These are phyloP conservation scores for Brienomyrus longianalis DNA, from an alignment of 2,113 vertebrate species.

Conservation along the genomic window DNA sequence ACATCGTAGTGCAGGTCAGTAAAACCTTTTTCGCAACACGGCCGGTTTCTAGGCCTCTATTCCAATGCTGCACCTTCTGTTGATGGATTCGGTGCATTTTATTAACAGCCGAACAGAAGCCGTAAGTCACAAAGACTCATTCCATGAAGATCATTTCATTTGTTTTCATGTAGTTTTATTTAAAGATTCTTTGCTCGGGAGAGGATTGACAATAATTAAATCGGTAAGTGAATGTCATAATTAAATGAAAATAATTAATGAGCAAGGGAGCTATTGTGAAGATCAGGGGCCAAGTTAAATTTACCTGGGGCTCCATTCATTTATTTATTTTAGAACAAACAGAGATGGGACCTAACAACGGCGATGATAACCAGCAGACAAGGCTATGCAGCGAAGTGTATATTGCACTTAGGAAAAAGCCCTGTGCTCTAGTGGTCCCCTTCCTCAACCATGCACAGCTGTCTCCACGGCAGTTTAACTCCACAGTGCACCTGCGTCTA, in stretches of 20 bases:
- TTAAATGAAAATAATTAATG: background rate
- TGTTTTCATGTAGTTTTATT: background rate
- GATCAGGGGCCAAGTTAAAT: no score
- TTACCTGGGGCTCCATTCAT: no score
- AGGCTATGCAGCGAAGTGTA: background rate
- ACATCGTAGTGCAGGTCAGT: background rate
- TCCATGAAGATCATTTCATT: background rate
- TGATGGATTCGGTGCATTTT: background rate
- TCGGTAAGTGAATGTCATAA: background rate
- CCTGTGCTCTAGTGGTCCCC: background rate
- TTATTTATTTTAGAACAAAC: no score
- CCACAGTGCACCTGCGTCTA: background rate
- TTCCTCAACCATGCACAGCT: background rate
- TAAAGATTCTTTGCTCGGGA: background rate
- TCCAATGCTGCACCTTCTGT: background rate
- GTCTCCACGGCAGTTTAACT: conserved; percentile 11
- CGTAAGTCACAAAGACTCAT: background rate
- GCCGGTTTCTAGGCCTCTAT: background rate
- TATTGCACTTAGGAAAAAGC: background rate
- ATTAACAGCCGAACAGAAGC: background rate
- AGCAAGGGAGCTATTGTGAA: background rate
- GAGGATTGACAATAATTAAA: background rate
- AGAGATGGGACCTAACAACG: no score
- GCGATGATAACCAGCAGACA: background rate
- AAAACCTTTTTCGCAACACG: background rate